phyloP scores from a whole-genome alignment of 2,113 vertebrate genomes.

The Condylura cristata region DNA sequence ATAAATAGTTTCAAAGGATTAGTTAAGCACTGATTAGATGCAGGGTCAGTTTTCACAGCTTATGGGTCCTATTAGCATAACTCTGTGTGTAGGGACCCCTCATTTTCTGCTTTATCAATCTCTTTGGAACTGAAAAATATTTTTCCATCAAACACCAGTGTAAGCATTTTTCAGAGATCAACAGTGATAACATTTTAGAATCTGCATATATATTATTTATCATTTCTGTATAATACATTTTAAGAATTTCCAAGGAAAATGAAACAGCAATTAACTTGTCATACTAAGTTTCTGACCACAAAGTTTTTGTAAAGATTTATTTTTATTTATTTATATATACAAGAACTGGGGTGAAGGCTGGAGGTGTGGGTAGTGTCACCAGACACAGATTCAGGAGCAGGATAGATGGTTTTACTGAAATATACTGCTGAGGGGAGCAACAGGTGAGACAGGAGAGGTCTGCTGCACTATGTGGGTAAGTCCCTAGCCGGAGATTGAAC shows the following conservation, averaged over 20 bases:
- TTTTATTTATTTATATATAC: too few relatives aligned
- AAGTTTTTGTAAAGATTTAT: not conserved
- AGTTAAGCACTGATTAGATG: constrained; percentile 11
- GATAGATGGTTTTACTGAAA: too few relatives aligned
- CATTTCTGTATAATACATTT: constrained; percentile 21
- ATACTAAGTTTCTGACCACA: constrained; percentile 43
- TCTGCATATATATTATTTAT: not conserved
- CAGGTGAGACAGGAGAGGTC: too few relatives aligned
- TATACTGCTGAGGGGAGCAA: too few relatives aligned
- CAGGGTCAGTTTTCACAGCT: constrained; percentile 49
- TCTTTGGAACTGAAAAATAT: not conserved
- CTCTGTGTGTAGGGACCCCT: not conserved
- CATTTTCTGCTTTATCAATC: not conserved
- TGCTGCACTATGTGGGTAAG: too few relatives aligned
- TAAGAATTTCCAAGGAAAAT: constrained; percentile 58
- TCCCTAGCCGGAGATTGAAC: too few relatives aligned
- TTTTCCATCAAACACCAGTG: not conserved
- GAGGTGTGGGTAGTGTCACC: too few relatives aligned
- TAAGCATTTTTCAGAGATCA: constrained; percentile 30
- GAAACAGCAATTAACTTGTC: constrained; percentile 17
- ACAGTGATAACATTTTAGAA: not conserved
- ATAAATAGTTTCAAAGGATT: constrained; percentile 70
- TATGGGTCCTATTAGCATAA: not conserved
- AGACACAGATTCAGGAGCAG: too few relatives aligned
- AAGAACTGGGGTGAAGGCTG: too few relatives aligned